These are phyloP conservation scores for Dreissena rostriformis DNA, from an alignment of 1,140 invertebrate genomes.

Conservation along the genomic window DNA sequence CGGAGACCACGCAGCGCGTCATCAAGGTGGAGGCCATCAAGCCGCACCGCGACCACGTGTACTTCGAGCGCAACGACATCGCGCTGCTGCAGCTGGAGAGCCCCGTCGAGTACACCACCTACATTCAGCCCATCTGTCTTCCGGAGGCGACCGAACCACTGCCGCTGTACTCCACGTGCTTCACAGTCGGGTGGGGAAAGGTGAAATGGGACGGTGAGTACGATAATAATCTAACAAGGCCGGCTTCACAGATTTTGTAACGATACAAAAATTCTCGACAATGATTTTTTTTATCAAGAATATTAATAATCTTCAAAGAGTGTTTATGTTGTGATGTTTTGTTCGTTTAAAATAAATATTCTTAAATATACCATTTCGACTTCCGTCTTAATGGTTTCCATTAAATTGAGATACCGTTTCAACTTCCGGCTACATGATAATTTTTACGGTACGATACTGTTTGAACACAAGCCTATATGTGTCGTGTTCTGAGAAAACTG, in stretches of 20 bases:
- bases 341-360: too few species aligned
- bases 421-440: neutral
- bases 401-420: too few species aligned
- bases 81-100: slow-evolving; percentile 89
- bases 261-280: too few species aligned
- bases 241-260: too few species aligned
- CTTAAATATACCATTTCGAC: too few species aligned
- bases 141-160: slow-evolving; percentile 82
- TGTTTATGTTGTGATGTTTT: too few species aligned
- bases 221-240: too few species aligned
- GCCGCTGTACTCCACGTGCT: slow-evolving; percentile 82
- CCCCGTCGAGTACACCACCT: slow-evolving; percentile 85
- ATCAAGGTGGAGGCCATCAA: slow-evolving; percentile 41
- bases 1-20: slow-evolving; percentile 53
- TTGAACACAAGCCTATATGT: too few species aligned
- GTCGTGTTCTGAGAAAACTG: too few species aligned
- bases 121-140: slow-evolving; percentile 90
- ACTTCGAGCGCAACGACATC: slow-evolving; percentile 84
- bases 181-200: slow-evolving; percentile 94
- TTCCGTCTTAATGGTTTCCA: too few species aligned
- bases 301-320: too few species aligned
- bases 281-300: too few species aligned
- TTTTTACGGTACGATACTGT: neutral
- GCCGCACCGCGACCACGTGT: slow-evolving; percentile 54
- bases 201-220: slow-evolving; percentile 86